Conservation (phyloP, 92 coral and sea anemone species). For the Nematostella vectensis region DNA sequence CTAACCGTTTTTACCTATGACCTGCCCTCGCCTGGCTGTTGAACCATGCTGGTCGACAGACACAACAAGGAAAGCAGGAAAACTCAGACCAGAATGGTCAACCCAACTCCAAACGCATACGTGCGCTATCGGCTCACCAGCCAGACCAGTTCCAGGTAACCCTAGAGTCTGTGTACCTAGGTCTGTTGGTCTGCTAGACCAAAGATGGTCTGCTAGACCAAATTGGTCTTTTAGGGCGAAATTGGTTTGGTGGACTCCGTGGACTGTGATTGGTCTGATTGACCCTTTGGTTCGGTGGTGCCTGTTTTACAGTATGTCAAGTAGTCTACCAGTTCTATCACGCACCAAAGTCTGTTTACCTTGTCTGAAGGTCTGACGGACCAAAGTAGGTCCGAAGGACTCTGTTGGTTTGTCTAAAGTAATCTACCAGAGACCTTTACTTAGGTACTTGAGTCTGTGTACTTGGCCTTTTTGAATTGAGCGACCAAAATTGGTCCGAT, state of each 20-base stretch:
- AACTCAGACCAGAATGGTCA: slow-evolving; percentile 82
- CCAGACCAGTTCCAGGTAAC: slow-evolving; percentile 90
- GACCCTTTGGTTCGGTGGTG: neutral
- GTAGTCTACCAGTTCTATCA: neutral
- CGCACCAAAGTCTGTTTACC: neutral
- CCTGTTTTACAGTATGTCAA: neutral
- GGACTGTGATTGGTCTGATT: neutral
- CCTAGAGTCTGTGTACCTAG: slow-evolving; percentile 37
- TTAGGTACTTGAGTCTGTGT: neutral
- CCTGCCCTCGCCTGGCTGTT: neutral
- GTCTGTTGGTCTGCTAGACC: slow-evolving; percentile 33
- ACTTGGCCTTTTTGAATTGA: neutral
- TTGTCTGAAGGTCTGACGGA: neutral
- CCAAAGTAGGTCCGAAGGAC: neutral
- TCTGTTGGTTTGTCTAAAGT: neutral
- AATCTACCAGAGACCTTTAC: neutral
- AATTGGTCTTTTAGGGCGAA: neutral
- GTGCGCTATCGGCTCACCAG: slow-evolving; percentile 75
- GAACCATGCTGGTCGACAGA: slow-evolving; percentile 38
- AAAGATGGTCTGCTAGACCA: slow-evolving; percentile 6
- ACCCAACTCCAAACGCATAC: slow-evolving; percentile 88
- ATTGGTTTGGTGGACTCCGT: neutral
- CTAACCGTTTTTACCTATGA: neutral
- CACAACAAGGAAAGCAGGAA: slow-evolving; percentile 90
- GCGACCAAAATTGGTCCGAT: neutral